These are phyloP conservation scores for Margaritifera margaritifera DNA, from an alignment of 2,888 invertebrate genomes.

Conservation along the genomic window DNA sequence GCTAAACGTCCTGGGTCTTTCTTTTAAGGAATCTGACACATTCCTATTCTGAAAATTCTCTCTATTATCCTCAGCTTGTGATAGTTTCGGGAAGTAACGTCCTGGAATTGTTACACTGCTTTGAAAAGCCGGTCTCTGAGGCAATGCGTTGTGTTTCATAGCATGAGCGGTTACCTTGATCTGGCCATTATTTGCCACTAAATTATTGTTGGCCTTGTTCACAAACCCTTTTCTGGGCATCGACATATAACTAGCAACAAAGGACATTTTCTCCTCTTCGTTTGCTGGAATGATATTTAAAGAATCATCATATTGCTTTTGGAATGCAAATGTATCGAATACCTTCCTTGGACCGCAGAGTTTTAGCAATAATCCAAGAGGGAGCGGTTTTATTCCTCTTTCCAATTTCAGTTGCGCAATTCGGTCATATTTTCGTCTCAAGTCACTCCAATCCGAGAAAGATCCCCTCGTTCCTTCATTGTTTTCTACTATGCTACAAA, in stretches of 20 bases:
- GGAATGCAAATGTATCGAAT: slow-evolving; percentile 31
- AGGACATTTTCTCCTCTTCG: slow-evolving; percentile 12
- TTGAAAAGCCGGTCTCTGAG: slow-evolving; percentile 33
- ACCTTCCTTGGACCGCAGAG: slow-evolving; percentile 38
- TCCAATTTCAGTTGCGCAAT: slow-evolving; percentile 33
- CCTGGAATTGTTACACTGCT: slow-evolving; percentile 37
- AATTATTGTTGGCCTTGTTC: slow-evolving; percentile 4
- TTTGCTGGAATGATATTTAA: slow-evolving; percentile 15
- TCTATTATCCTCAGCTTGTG: slow-evolving; percentile 24
- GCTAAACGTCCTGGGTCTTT: slow-evolving; percentile 27
- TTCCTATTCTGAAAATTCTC: slow-evolving; percentile 3
- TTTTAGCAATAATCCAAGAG: slow-evolving; percentile 32
- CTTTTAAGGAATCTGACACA: slow-evolving; percentile 5
- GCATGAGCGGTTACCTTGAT: slow-evolving; percentile 2
- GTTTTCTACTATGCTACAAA: slow-evolving; percentile 33
- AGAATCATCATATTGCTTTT: slow-evolving; percentile 16
- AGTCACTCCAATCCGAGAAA: slow-evolving; percentile 39
- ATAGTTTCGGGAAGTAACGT: slow-evolving; percentile 48
- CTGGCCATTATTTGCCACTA: neutral
- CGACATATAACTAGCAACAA: slow-evolving; percentile 24
- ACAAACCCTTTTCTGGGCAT: slow-evolving; percentile 31
- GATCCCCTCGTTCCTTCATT: slow-evolving; percentile 33
- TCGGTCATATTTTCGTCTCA: slow-evolving; percentile 31
- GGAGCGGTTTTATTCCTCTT: slow-evolving; percentile 41
- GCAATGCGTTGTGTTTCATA: slow-evolving; percentile 25